Percentiles rank a stretch among this genome's conserved stretches.
Conservation (phyloP, 2,113 vertebrate species). For the Prochilodus magdalenae region DNA sequence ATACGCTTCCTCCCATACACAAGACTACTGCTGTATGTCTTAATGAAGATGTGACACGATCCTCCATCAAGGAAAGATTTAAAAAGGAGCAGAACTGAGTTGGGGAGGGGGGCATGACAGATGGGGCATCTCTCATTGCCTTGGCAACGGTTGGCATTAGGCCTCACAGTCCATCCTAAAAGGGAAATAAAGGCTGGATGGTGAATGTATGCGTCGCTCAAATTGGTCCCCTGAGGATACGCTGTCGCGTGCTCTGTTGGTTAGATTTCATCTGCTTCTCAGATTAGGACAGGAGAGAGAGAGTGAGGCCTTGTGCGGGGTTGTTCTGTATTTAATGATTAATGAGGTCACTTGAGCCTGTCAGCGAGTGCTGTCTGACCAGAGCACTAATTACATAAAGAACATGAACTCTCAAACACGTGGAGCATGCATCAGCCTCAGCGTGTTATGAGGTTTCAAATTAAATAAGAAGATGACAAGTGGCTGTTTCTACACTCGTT, state of each 20-base stretch:
- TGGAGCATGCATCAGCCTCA: not conserved
- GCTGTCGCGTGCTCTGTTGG: slow-evolving; percentile 52
- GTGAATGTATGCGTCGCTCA: slow-evolving; percentile 63
- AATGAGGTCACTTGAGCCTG: slow-evolving; percentile 36
- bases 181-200: slow-evolving; percentile 65
- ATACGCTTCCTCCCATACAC: not conserved
- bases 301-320: slow-evolving; percentile 1
- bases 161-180: slow-evolving; percentile 65
- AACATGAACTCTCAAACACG: slow-evolving; percentile 5
- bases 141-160: slow-evolving; percentile 66
- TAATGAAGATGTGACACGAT: slow-evolving; percentile 23
- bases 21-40: not conserved
- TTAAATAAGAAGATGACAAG: slow-evolving; percentile 31
- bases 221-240: slow-evolving; percentile 74
- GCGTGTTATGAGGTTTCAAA: slow-evolving; percentile 18
- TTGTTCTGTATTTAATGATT: slow-evolving; percentile 44
- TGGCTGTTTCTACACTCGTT: not conserved
- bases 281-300: slow-evolving; percentile 46
- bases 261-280: slow-evolving; percentile 45
- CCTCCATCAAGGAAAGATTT: slow-evolving; percentile 11
- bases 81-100: slow-evolving; percentile 25
- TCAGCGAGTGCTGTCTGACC: slow-evolving; percentile 15
- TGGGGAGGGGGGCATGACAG: slow-evolving; percentile 49
- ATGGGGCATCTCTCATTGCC: slow-evolving; percentile 70
- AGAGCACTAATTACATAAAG: slow-evolving; percentile 14